A percentile compares a stretch with the other conserved stretches of the same genome.
These are phyloP conservation scores for Scaptomyza flava DNA, from an alignment of 2,888 invertebrate species.

Conservation along the genomic window DNA sequence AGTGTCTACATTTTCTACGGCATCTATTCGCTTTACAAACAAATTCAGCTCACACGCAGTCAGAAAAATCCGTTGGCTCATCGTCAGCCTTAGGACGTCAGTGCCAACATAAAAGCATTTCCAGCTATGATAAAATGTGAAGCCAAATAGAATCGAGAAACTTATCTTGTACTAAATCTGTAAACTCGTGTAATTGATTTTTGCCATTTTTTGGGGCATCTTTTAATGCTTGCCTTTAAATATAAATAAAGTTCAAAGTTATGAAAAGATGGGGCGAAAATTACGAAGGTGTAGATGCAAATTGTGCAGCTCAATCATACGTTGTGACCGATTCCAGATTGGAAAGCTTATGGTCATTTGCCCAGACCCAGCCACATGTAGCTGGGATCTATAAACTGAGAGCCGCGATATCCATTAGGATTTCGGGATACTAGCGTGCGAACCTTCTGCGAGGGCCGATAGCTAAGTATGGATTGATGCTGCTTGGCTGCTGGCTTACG, in stretches of 20 bases:
- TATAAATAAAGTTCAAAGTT: slow-evolving; percentile 8
- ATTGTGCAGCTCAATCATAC: slow-evolving; percentile 38
- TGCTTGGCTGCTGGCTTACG: slow-evolving; percentile 82
- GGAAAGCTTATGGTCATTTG: slow-evolving; percentile 66
- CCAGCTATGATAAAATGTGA: too few species aligned
- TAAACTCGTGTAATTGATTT: slow-evolving; percentile 7
- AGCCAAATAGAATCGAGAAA: too few species aligned
- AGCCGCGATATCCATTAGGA: slow-evolving; percentile 86
- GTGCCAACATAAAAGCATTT: too few species aligned
- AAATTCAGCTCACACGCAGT: too few species aligned
- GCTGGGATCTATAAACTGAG: slow-evolving; percentile 88
- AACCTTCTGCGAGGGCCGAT: slow-evolving; percentile 85
- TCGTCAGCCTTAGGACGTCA: too few species aligned
- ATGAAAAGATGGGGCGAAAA: slow-evolving; percentile 11
- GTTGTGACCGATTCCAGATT: slow-evolving; percentile 30
- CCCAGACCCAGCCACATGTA: slow-evolving; percentile 89
- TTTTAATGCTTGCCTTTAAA: slow-evolving; percentile 28
- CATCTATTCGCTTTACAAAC: too few species aligned
- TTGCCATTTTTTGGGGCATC: slow-evolving; percentile 11
- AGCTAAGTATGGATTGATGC: slow-evolving; percentile 84
- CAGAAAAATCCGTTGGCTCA: too few species aligned
- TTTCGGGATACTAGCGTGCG: slow-evolving; percentile 87
- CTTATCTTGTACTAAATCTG: background rate
- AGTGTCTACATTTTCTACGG: too few species aligned
- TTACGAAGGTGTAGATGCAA: background rate